Conservation (phyloP, 2,888 invertebrate genomes). For the Microchrysa polita region DNA sequence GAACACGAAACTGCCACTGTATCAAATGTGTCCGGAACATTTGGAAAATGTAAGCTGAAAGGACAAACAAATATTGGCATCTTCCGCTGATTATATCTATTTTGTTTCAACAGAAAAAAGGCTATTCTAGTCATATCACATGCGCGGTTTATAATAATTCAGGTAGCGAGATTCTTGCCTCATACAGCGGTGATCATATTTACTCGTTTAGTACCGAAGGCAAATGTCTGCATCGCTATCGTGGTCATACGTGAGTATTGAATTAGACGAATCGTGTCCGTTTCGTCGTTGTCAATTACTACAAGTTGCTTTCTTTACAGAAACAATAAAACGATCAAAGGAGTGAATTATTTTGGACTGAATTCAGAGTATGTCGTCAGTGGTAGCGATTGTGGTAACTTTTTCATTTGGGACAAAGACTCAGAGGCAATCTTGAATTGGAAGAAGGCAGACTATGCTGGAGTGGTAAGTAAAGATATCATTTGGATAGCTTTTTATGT, state of each 20-base stretch:
- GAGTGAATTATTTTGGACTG: conserved; percentile 93
- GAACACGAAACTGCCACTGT: conserved; percentile 66
- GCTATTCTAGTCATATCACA: conserved; percentile 74
- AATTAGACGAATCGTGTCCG: not conserved
- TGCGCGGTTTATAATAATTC: conserved; percentile 91
- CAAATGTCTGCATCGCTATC: conserved; percentile 68
- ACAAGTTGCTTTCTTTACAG: conserved; percentile 56
- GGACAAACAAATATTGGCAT: not conserved
- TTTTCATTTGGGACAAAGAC: conserved; percentile 89
- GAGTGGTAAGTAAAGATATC: conserved; percentile 71
- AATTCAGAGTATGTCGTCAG: conserved; percentile 90
- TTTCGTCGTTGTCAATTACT: no score
- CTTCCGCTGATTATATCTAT: not conserved
- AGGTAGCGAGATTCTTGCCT: conserved; percentile 90
- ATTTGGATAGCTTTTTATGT: conserved; percentile 40
- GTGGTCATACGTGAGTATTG: conserved; percentile 68
- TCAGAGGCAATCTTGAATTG: conserved; percentile 90
- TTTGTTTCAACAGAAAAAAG: conserved; percentile 53
- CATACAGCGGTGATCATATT: conserved; percentile 93
- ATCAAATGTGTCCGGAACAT: conserved; percentile 71
- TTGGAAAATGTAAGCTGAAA: conserved; percentile 54
- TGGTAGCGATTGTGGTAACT: conserved; percentile 92
- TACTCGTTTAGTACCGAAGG: conserved; percentile 81
- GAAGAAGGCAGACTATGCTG: conserved; percentile 81
- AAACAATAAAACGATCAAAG: conserved; percentile 83